Evolutionary conservation across 2,888 invertebrate genomes (phyloP).

Genomic region (Epirrita christyi): DNA sequence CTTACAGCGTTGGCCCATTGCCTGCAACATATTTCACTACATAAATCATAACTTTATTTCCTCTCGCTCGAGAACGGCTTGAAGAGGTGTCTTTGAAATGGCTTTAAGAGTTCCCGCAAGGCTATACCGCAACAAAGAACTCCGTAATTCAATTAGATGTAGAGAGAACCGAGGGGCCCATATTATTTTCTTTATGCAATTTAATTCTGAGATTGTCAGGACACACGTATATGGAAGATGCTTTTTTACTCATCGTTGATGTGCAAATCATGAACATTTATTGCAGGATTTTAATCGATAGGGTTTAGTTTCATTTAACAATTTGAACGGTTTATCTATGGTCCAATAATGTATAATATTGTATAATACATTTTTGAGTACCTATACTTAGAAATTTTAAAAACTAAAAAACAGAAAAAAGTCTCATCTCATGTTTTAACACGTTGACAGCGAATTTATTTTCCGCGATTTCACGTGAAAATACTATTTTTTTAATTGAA

Average conservation of each 20-base stretch:
- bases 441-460: no score
- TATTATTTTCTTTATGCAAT: conserved; percentile 64
- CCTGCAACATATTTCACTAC: conserved; percentile 78
- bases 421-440: no score
- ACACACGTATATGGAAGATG: conserved; percentile 10
- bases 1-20: conserved; percentile 59
- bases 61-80: conserved; percentile 71
- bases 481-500: no score
- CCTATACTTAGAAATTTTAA: no score
- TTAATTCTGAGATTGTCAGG: conserved; percentile 42
- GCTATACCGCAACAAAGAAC: conserved; percentile 75
- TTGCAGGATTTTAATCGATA: neutral
- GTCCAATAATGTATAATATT: no score
- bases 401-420: no score
- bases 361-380: no score
- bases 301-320: neutral
- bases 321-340: neutral
- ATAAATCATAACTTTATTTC: conserved; percentile 84
- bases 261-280: neutral
- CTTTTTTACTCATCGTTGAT: neutral
- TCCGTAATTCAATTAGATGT: conserved; percentile 76
- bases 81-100: conserved; percentile 78
- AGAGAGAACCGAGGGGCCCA: conserved; percentile 58
- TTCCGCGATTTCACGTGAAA: no score
- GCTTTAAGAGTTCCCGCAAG: conserved; percentile 72